Evolutionary conservation across 2,888 invertebrate genomes (phyloP).

Genomic region (Callyntrura guangdongensis): DNA sequence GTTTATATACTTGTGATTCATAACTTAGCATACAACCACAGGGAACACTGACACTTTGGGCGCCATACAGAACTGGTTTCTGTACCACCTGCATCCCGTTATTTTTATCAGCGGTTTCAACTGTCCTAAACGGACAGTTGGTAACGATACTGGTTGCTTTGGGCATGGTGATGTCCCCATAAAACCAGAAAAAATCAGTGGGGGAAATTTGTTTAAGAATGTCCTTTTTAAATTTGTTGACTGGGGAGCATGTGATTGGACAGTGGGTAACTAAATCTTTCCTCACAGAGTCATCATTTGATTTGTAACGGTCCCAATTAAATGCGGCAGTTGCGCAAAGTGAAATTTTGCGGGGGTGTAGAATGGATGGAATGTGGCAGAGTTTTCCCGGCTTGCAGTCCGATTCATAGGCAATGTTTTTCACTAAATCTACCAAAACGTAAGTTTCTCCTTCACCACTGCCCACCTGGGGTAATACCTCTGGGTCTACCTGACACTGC

Average conservation of each 20-base stretch:
- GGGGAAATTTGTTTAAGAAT: not conserved
- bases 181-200: constrained; percentile 37
- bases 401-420: constrained; percentile 70
- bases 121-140: too few relatives aligned
- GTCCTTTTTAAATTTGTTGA: not conserved
- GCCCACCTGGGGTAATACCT: constrained; percentile 17
- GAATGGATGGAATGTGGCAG: constrained; percentile 71
- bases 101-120: too few relatives aligned
- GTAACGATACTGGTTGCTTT: not conserved
- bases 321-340: constrained; percentile 73
- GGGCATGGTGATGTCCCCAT: not conserved
- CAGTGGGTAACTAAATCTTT: constrained; percentile 19
- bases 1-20: constrained; percentile 24
- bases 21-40: constrained; percentile 33
- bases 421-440: constrained; percentile 62
- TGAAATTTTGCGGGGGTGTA: constrained; percentile 55
- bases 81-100: too few relatives aligned
- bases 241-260: constrained; percentile 45
- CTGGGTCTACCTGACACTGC: constrained; percentile 57
- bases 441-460: constrained; percentile 2
- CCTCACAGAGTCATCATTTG: not conserved
- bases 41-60: constrained; percentile 2
- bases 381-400: constrained; percentile 60
- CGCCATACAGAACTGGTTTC: not conserved
- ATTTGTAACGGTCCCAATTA: constrained; percentile 61